Evolutionary conservation across 35 echinoderm and acorn worm species (phyloP).

Genomic region (Diadema setosum): DNA sequence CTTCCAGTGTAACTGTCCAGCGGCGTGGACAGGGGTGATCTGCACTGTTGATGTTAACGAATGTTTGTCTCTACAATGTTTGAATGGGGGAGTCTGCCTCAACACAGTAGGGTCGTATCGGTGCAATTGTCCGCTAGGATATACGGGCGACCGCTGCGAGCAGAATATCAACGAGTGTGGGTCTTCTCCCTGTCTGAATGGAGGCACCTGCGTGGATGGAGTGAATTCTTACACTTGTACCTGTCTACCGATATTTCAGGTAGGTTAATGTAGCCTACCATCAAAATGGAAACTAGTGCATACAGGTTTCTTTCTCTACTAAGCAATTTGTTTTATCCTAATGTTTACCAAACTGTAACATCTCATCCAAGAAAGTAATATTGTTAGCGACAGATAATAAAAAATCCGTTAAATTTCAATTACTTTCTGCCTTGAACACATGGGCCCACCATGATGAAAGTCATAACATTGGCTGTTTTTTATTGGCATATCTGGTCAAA

Average conservation of each 20-base stretch:
- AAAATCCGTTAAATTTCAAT: too few species aligned
- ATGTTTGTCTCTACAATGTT: background rate
- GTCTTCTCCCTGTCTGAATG: slow-evolving; percentile 50
- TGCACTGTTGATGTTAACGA: background rate
- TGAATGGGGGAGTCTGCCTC: slow-evolving; percentile 2
- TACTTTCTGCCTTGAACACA: too few species aligned
- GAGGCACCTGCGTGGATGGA: slow-evolving; percentile 19
- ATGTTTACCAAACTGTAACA: too few species aligned
- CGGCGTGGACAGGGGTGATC: background rate
- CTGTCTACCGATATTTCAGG: background rate
- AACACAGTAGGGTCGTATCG: background rate
- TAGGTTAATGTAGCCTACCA: too few species aligned
- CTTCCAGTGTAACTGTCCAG: background rate
- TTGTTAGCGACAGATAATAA: too few species aligned
- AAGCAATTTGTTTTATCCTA: too few species aligned
- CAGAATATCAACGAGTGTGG: slow-evolving; percentile 20
- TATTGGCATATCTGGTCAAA: too few species aligned
- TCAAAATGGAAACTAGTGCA: too few species aligned
- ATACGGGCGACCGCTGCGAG: background rate
- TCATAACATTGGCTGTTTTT: too few species aligned
- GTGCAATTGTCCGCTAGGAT: background rate
- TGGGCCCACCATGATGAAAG: too few species aligned
- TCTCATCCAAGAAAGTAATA: too few species aligned
- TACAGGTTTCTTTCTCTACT: too few species aligned
- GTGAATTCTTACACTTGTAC: background rate